Evolutionary conservation across 2,113 vertebrate genomes (phyloP), one percentile per base, ranked within the genome.

Genomic region (Bostrychus sinensis): DNA sequence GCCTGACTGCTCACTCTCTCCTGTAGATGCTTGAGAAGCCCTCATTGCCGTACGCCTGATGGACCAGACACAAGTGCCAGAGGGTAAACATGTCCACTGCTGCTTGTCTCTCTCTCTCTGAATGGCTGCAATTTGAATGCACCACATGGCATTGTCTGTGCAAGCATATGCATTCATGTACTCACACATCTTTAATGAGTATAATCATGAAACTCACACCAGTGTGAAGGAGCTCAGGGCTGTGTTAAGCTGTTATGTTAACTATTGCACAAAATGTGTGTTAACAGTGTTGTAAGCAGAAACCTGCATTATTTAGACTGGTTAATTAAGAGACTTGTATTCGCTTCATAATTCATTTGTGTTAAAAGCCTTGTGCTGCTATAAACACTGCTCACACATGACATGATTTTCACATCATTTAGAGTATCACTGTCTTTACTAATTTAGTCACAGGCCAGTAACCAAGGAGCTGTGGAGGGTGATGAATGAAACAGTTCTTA

Each of bases 231-330:
- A 75, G 68, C 67, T 66, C 32, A 69, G 63, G 36, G 75, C 70
- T 66, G 72, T 74, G 81, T 88, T 84, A 80, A 82, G 72, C 79
- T 75, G 59, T 83, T 86, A 81, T 83, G 85, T 86, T 88, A 87
- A 86, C 77, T 78, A 82, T 81, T 66, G 70, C 78, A 85, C 85
- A 80, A 76, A 69, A 56, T 75, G 72, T 54, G 51, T 70, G 55
- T 77, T 72, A 81, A 86, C 64, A 36, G 54, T 58, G 46, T 79
- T 75, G 75, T 82, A 83, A 84, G 69, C 76, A 74, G 69, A 76
- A 58, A 61, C n/a, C 71, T 92, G 71, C 88, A 91, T 91, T 89
- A 90, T 91, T 92, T 72, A 91, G 75, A 69, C 59, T 48, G 54
- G 66, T 80, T 88, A 89, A 92, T 92, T 91, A 91, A 82, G 67